Percentiles rank a stretch among this genome's conserved stretches.
Evolutionary conservation across 2,113 vertebrate genomes (phyloP).

Genomic region (Leptosomus discolor): DNA sequence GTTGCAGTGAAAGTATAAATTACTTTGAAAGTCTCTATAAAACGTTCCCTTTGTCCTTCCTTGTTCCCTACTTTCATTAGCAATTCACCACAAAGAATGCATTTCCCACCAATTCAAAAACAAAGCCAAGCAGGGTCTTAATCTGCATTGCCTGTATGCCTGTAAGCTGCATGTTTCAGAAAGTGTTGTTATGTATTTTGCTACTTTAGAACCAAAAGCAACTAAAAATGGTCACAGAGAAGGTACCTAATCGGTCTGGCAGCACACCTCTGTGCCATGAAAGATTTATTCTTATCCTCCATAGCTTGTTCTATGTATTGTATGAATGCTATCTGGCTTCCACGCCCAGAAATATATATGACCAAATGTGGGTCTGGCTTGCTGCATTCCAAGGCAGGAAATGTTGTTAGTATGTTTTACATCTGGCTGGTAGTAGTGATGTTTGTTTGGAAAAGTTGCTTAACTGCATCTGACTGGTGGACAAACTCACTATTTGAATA

Average conservation of each 20-base stretch:
- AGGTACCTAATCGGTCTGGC: not conserved
- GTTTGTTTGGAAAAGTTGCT: not conserved
- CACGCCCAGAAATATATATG: not conserved
- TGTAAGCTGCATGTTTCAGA: not conserved
- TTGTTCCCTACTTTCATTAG: not conserved
- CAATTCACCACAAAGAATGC: not conserved
- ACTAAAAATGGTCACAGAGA: not conserved
- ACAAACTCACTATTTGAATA: not conserved
- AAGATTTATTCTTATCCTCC: not conserved
- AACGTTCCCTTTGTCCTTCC: not conserved
- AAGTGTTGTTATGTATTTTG: not conserved
- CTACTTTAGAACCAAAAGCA: not conserved
- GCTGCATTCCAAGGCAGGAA: not conserved
- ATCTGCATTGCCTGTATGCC: not conserved
- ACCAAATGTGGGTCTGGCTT: not conserved
- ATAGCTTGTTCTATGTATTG: not conserved
- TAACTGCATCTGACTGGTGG: not conserved
- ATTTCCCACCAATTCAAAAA: not conserved
- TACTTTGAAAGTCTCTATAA: not conserved
- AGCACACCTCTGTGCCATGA: not conserved
- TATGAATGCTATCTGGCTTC: not conserved
- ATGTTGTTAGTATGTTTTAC: not conserved
- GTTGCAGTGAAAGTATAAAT: not conserved
- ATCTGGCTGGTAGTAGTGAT: not conserved
- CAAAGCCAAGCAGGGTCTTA: not conserved